Conservation (phyloP, 2,888 invertebrate species). For the Cephus pygmeus region DNA sequence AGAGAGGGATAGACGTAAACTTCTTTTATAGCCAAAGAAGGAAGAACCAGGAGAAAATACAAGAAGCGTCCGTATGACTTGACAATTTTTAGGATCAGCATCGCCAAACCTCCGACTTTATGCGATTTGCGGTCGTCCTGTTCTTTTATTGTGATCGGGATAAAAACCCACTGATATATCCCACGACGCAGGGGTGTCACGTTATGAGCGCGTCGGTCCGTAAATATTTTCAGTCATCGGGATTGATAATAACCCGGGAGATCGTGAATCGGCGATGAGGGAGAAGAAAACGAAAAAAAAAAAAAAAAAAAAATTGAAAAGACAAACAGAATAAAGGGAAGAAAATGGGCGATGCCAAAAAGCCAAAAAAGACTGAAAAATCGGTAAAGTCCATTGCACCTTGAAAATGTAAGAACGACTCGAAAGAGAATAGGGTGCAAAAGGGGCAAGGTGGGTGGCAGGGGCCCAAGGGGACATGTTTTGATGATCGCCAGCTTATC, state of each 20-base stretch:
- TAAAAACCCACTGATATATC: slow-evolving; percentile 11
- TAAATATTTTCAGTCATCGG: slow-evolving; percentile 16
- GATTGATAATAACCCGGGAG: slow-evolving; percentile 21
- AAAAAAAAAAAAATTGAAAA: background rate
- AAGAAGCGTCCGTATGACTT: slow-evolving; percentile 7
- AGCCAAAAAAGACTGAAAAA: slow-evolving; percentile 8
- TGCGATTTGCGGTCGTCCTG: background rate
- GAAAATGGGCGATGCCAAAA: background rate
- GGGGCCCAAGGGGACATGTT: background rate
- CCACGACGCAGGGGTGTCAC: background rate
- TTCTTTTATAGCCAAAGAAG: background rate
- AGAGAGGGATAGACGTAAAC: background rate
- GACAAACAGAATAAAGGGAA: background rate
- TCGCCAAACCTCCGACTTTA: background rate
- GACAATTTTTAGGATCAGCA: slow-evolving; percentile 14
- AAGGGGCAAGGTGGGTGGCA: slow-evolving; percentile 4
- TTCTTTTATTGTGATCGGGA: slow-evolving; percentile 22
- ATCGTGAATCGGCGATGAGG: slow-evolving; percentile 14
- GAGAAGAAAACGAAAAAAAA: background rate
- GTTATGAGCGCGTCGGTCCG: background rate
- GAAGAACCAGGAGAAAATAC: background rate
- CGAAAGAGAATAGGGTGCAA: background rate
- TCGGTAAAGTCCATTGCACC: background rate
- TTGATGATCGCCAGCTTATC: slow-evolving; percentile 10
- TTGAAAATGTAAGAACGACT: background rate